A percentile compares a stretch with the other conserved stretches of the same genome.
Conservation (phyloP, 2,113 vertebrate genomes). For the Chaetorhynchus papuensis region DNA sequence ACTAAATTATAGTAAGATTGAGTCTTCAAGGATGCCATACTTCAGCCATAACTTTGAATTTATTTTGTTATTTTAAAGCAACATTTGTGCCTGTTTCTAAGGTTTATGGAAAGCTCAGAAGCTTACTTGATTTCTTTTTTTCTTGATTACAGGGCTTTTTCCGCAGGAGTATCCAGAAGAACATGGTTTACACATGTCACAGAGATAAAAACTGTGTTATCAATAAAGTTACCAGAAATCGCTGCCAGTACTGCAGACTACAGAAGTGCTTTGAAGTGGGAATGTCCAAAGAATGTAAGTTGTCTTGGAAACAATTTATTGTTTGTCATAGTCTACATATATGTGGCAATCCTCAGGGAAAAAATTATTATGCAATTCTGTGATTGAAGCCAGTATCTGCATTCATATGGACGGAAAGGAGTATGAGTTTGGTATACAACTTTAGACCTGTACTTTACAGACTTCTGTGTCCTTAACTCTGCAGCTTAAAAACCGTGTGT, state of each 20-base stretch:
- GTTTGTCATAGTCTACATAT: background rate
- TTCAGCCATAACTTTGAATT: background rate
- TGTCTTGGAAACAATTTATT: background rate
- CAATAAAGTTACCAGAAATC: conserved; percentile 97
- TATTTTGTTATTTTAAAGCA: conserved; percentile 30
- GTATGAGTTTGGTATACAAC: background rate
- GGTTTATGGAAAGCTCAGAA: background rate
- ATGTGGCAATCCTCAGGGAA: background rate
- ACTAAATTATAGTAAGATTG: conserved; percentile 47
- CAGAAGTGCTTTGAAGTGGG: conserved; percentile 94
- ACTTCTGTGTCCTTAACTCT: background rate
- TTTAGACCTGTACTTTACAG: background rate
- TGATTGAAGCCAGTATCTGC: background rate
- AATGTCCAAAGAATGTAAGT: conserved; percentile 98
- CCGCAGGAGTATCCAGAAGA: conserved; percentile 95
- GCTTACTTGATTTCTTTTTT: conserved; percentile 38
- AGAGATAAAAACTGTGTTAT: conserved; percentile 95
- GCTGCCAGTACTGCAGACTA: conserved; percentile 94
- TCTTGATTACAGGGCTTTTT: conserved; percentile 88
- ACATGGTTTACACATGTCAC: conserved; percentile 97
- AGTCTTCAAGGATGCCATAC: conserved; percentile 26
- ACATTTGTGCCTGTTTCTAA: background rate
- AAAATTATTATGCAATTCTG: background rate
- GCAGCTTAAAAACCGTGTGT: background rate
- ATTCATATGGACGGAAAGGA: background rate